phyloP scores from a whole-genome alignment of 1,140 invertebrate genomes.

The Contarinia nasturtii region DNA sequence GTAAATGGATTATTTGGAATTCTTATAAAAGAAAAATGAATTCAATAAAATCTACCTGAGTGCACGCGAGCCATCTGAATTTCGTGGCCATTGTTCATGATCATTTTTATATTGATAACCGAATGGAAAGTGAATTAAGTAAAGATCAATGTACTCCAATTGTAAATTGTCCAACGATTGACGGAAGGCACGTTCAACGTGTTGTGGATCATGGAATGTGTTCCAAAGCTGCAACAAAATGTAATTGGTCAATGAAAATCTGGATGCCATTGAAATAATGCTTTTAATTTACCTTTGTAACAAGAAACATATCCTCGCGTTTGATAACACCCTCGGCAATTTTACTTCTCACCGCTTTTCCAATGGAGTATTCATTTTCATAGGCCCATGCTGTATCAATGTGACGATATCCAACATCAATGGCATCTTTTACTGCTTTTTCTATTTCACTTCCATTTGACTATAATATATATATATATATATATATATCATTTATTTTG shows the following conservation, averaged over 20 bases:
- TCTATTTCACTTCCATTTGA: constrained; percentile 29
- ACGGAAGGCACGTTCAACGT: constrained; percentile 34
- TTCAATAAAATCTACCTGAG: background rate
- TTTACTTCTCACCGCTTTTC: constrained; percentile 38
- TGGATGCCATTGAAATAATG: too few species aligned
- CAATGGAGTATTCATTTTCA: constrained; percentile 39
- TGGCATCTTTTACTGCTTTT: constrained; percentile 31
- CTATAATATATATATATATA: constrained; percentile 14
- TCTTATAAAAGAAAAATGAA: background rate
- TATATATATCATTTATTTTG: constrained; percentile 8
- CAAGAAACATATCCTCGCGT: constrained; percentile 47
- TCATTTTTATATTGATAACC: background rate
- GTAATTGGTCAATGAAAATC: constrained; percentile 7
- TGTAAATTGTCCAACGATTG: constrained; percentile 44
- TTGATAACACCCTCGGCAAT: constrained; percentile 35
- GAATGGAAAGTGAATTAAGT: constrained; percentile 52
- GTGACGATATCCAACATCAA: constrained; percentile 45
- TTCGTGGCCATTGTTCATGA: background rate
- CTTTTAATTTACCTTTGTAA: constrained; percentile 31
- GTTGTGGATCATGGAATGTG: constrained; percentile 37
- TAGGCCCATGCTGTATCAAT: constrained; percentile 46
- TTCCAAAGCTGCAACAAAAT: constrained; percentile 39
- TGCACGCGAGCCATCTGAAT: background rate
- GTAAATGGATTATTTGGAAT: background rate
- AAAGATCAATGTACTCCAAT: constrained; percentile 63